These are phyloP conservation scores for Frankliniella fusca DNA, from an alignment of 2,888 invertebrate genomes.

Conservation along the genomic window DNA sequence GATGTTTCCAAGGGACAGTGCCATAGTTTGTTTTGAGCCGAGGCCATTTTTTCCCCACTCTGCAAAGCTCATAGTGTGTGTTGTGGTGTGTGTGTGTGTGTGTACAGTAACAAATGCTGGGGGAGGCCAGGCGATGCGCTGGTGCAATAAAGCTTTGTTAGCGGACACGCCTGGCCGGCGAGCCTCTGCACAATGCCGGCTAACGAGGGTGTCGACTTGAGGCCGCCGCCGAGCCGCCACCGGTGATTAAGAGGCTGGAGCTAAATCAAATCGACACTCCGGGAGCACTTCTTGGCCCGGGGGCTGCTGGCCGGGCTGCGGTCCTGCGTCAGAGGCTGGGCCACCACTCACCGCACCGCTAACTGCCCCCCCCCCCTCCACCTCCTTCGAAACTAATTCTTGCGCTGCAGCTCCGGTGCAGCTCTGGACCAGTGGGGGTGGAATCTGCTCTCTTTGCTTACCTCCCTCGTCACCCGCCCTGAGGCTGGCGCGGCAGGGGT, in stretches of 20 bases:
- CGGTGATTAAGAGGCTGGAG: neutral
- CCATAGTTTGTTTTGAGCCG: neutral
- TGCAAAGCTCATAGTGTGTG: neutral
- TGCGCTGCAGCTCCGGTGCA: too few species aligned
- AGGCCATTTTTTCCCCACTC: neutral
- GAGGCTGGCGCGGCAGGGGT: too few species aligned
- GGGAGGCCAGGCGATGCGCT: neutral
- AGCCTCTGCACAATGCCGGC: neutral
- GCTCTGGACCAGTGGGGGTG: too few species aligned
- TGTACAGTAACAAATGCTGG: neutral
- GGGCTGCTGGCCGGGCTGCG: too few species aligned
- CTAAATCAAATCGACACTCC: slow-evolving; percentile 5
- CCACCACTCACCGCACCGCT: too few species aligned
- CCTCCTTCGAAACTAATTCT: too few species aligned
- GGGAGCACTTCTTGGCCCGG: too few species aligned
- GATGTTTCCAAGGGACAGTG: too few species aligned
- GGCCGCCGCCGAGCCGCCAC: neutral
- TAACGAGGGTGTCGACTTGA: slow-evolving; percentile 6
- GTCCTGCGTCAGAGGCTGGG: too few species aligned
- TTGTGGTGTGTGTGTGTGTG: neutral
- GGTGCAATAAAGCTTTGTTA: neutral
- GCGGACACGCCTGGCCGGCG: neutral
- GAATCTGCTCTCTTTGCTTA: too few species aligned
- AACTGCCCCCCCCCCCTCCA: too few species aligned
- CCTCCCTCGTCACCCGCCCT: too few species aligned